These are phyloP conservation scores for Meloidogyne chitwoodi DNA, from an alignment of 1,140 invertebrate genomes.

Conservation along the genomic window DNA sequence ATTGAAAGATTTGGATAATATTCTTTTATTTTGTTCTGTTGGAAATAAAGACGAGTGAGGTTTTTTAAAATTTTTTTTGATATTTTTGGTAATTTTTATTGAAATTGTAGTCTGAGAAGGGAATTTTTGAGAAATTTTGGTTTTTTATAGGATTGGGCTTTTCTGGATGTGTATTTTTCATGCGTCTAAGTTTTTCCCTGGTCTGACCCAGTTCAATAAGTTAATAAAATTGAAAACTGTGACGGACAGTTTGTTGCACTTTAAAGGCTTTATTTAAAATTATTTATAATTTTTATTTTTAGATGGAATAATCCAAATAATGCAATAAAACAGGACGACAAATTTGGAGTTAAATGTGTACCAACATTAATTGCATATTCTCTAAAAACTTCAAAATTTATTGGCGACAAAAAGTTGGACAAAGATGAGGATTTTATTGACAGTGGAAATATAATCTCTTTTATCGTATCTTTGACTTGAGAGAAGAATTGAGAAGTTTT, in stretches of 20 bases:
- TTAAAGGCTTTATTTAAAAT: no score
- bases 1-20: not conserved
- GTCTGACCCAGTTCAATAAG: no score
- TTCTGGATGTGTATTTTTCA: no score
- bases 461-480: not conserved
- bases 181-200: no score
- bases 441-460: not conserved
- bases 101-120: no score
- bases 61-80: no score
- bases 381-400: not conserved
- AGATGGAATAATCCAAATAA: conserved; percentile 1
- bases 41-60: not conserved
- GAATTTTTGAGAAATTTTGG: no score
- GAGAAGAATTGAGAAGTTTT: no score
- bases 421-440: not conserved
- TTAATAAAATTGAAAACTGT: no score
- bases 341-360: not conserved
- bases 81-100: no score
- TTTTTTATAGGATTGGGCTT: no score
- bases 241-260: no score
- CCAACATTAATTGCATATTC: not conserved
- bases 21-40: not conserved
- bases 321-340: not conserved
- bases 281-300: not conserved
- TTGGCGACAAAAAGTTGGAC: not conserved